Evolutionary conservation across 2,888 invertebrate species (phyloP), one percentile per base, ranked within the genome.

Genomic region (Gandaritis pyraliata): DNA sequence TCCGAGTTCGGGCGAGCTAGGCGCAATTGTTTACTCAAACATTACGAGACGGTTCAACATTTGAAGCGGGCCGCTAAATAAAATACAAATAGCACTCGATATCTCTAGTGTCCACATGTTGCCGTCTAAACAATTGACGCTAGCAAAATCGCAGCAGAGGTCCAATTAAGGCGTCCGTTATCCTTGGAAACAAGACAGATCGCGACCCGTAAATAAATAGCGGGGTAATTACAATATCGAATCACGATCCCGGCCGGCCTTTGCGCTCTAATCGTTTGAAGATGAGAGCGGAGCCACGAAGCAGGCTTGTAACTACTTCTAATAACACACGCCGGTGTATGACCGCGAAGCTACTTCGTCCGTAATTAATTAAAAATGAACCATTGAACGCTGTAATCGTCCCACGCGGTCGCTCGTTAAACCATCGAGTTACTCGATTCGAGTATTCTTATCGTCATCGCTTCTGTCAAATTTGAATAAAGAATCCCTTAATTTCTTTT

Each of bases 1-100:
- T 79, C 82, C 70, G 77, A 77, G 85, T 86, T 90, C 88, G 87
- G 88, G 88, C 87, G 87, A 90, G 90, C 81, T 82, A 77, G 78
- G 78, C 77, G 78, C 81, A 85, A 83, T 85, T 90, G 90, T 91
- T 88, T 90, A 83, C 83, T 85, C 80, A 89, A 90, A 90, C 87
- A 90, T 92, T 90, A 91, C 92, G 86, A 89, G 90, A 87, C 86
- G 89, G 89, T 85, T 86, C 87, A 85, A 89, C 87, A 90, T 90
- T 90, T 90, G 89, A 90, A 87, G 88, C 86, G 79, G 84, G 80
- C 88, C 90, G 92, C 91, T 92, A 92, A 92, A 90, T 83, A 90
- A 85, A 88, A 89, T 82, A 85, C 90, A 92, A 92, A 91, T 80
- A 92, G 73, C 82, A 78, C 86, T 85, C 83, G 82, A 81, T 81